Base-by-base conservation (phyloP, 2,888 invertebrate genomes). In the Nineta flava region DNA sequence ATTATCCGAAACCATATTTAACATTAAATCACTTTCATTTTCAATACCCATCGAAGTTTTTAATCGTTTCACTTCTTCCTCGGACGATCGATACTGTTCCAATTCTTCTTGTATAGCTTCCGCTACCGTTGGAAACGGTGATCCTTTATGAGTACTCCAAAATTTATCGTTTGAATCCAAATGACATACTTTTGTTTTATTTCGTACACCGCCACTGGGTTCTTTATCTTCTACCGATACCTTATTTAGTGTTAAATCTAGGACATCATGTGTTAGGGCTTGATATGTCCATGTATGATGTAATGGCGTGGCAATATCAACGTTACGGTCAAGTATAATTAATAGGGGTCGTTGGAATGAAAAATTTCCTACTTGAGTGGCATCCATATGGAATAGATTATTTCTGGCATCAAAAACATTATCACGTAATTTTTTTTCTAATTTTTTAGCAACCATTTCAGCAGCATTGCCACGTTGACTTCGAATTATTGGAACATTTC, bases 231-330 rank as follows among this genome's bases (percentile, higher is more conserved):
- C 66, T 26, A 68, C 59, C 26, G 64, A 56, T 9, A 68, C 62
- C 45, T 91, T 76, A 68, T 99, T 99, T 50, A 96, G 70, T 9
- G 91, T 82, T 56, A 96, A 73, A 61, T 95, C 91, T 50, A 99
- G 67, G 4, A 97, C 87, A 73, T 99, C 99, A 67, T 99, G 97
- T 19, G 92, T 85, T 49, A 99, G 69, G 1, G 99, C 97, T 68
- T 99, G 99, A 67, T 99, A 99, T 0, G 97, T 99, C 99, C 99
- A 99, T 1, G 99, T 96, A 67, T 99, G 99, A 72, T 97, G 97
- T 52, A 99, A 70, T 19, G 95, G 95, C 41, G 97, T 99, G 2
- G 96, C 95, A 79, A 99, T 81, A 66, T 97, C 97, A 55, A 95
- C 76, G 67, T 91, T 94, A 52, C 97, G 77, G 66, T 99, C 97